Conservation (phyloP, 1,140 invertebrate species). For the Lepidotrigona ventralis region DNA sequence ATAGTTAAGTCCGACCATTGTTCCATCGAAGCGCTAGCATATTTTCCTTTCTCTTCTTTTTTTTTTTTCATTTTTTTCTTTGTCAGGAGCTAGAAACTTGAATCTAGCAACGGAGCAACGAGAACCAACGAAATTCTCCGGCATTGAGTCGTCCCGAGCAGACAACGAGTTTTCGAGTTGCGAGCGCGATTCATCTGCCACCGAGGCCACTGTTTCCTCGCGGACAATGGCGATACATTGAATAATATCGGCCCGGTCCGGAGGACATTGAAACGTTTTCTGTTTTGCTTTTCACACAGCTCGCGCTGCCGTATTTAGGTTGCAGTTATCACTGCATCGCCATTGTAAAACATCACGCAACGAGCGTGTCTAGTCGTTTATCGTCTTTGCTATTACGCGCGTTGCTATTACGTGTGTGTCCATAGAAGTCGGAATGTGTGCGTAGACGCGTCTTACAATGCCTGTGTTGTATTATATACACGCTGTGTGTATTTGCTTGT, state of each 20-base stretch:
- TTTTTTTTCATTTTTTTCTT: too few relatives aligned
- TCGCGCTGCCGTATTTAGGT: slow-evolving; percentile 4
- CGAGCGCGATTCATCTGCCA: slow-evolving; percentile 15
- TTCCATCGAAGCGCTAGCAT: neutral
- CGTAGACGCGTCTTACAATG: neutral
- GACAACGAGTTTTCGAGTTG: slow-evolving; percentile 10
- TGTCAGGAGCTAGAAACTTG: neutral
- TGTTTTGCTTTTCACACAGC: slow-evolving; percentile 38
- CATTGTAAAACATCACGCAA: slow-evolving; percentile 51
- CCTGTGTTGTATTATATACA: neutral
- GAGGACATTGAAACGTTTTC: slow-evolving; percentile 40
- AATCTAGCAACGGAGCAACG: neutral
- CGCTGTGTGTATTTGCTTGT: neutral
- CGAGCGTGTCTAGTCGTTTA: neutral
- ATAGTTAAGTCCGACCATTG: neutral
- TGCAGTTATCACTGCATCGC: slow-evolving; percentile 34
- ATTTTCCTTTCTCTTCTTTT: neutral
- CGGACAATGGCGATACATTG: slow-evolving; percentile 46
- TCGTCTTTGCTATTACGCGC: neutral
- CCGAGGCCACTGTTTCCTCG: neutral
- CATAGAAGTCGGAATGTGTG: neutral
- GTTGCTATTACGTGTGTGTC: neutral
- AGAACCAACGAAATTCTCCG: slow-evolving; percentile 1
- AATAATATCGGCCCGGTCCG: slow-evolving; percentile 33
- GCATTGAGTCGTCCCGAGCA: neutral